phyloP scores from a whole-genome alignment of 2,113 vertebrate species.

The Atherinomorus stipes region DNA sequence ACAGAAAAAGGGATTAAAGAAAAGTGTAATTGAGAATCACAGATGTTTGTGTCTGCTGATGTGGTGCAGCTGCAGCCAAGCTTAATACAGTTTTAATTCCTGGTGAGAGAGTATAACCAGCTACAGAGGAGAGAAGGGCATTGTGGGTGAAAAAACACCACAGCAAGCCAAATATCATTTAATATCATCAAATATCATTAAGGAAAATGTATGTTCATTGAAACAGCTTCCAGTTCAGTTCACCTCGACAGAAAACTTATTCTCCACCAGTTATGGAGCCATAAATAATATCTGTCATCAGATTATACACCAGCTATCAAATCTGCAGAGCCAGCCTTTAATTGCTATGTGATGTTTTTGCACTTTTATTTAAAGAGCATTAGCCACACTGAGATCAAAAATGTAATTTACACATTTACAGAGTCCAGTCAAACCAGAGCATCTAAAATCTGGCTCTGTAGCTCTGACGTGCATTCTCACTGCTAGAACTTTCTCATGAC shows the following conservation, averaged over 20 bases:
- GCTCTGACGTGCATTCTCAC: neutral
- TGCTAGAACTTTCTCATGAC: neutral
- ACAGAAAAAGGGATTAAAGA: neutral
- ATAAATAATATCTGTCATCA: constrained; percentile 44
- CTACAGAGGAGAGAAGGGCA: constrained; percentile 53
- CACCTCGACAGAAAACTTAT: constrained; percentile 72
- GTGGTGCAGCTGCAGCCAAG: constrained; percentile 43
- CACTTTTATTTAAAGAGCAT: too few relatives aligned
- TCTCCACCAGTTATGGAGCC: constrained; percentile 43
- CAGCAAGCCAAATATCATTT: constrained; percentile 65
- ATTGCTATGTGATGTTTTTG: too few relatives aligned
- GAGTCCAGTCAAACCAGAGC: neutral
- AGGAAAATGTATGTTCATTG: constrained; percentile 62
- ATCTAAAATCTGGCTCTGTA: neutral
- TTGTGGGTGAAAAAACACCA: constrained; percentile 40
- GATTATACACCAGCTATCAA: constrained; percentile 16
- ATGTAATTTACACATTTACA: neutral
- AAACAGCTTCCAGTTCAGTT: constrained; percentile 70
- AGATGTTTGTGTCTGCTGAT: constrained; percentile 48
- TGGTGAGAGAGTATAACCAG: constrained; percentile 55
- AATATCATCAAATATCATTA: constrained; percentile 53
- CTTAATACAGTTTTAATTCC: constrained; percentile 55
- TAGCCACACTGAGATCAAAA: neutral
- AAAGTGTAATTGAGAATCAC: constrained; percentile 10
- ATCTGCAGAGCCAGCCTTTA: constrained; percentile 11